Evolutionary conservation across 2,888 invertebrate species (phyloP), one percentile per base, ranked within the genome.

Genomic region (Hyalella azteca): DNA sequence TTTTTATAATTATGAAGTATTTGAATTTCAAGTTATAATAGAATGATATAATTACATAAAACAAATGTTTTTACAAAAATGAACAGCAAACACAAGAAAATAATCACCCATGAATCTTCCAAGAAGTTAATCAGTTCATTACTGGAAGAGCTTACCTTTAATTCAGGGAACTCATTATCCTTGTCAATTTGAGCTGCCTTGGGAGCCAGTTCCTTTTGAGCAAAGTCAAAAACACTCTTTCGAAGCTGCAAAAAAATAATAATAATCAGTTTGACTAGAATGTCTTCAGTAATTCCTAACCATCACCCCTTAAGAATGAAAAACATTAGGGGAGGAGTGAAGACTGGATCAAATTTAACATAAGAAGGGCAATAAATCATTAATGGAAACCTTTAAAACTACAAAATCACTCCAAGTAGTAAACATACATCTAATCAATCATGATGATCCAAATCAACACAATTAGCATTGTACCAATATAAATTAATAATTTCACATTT

Each of bases 151-250:
- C 75, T 75, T 75, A 45, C 92, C 86, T 90, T 89, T 54, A 93
- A 88, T 86, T 90, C 89, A 81, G 88, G 90, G 86, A 97, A 97
- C 78, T 91, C 90, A 89, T 98, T 96, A 36, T 91, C 91, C 87
- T 91, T 93, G 87, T 99, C 98, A 84, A 99, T 99, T 87, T 95
- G 93, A 73, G 91, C 91, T 3, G 98, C 98, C 88, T 93, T 45
- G 45, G 19, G 1, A 11, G 19, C 11, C 1, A 45, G 19, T 15
- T 45, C 45, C 45, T 45, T 2, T 45, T 3, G 19, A 45, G 19
- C 45, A 45, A 45, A 45, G 19, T 45, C 19, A 45, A 3, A 19
- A 3, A 19, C 1, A 45, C 11, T 19, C 45, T 45, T 15, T 15
- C 19, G 19, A 45, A 45, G 19, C 11, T 15, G 1, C 19, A 45